Evolutionary conservation across 2,797 vertebrate species (phyloP).

Genomic region (Argyrosomus regius): DNA sequence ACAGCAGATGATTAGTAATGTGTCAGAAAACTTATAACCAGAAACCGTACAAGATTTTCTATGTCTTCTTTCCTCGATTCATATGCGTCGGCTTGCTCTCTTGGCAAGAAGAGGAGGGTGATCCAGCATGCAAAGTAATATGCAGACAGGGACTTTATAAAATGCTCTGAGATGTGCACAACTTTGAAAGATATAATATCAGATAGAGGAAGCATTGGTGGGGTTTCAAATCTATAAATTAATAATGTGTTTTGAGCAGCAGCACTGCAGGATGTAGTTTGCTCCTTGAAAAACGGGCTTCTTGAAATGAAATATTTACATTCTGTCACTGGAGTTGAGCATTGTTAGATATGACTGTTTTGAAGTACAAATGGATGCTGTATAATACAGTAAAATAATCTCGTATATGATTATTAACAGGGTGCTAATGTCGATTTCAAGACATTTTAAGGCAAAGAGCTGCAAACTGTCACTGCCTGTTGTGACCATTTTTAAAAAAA

Average conservation of each 20-base stretch:
- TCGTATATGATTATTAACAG: constrained; percentile 43
- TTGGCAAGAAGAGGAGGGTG: constrained; percentile 58
- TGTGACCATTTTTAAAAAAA: constrained; percentile 26
- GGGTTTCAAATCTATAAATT: constrained; percentile 83
- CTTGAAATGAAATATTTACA: constrained; percentile 87
- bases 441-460: constrained; percentile 16
- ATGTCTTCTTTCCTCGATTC: constrained; percentile 47
- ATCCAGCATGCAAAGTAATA: constrained; percentile 75
- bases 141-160: constrained; percentile 73
- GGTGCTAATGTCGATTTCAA: constrained; percentile 46
- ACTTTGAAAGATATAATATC: constrained; percentile 80
- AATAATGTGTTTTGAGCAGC: constrained; percentile 85
- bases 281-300: constrained; percentile 73
- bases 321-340: constrained; percentile 75
- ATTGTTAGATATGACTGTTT: constrained; percentile 68
- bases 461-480: constrained; percentile 17
- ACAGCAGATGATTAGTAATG: constrained; percentile 53
- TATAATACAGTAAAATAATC: constrained; percentile 36
- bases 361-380: constrained; percentile 52
- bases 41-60: constrained; percentile 47
- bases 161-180: constrained; percentile 71
- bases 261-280: constrained; percentile 75
- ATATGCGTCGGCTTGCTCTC: constrained; percentile 60
- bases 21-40: constrained; percentile 55
- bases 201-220: constrained; percentile 78